phyloP scores from a whole-genome alignment of 2,797 vertebrate species.

The Siniperca obscura region DNA sequence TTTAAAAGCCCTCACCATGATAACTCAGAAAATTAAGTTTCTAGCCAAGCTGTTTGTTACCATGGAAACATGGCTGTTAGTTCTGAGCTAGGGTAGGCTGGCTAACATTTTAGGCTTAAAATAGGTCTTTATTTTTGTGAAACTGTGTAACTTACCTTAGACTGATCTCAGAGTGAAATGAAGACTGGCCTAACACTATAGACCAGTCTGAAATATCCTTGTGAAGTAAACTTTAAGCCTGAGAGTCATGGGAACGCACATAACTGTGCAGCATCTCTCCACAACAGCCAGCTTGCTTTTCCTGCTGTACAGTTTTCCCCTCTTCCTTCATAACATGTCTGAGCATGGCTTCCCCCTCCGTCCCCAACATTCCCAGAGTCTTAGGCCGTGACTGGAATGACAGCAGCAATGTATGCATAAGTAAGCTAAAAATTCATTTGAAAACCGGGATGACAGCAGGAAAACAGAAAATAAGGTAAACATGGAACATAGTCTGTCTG shows the following conservation, averaged over 20 bases:
- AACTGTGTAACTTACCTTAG: neutral
- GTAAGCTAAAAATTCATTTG: neutral
- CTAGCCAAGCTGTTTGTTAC: no score
- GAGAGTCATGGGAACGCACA: neutral
- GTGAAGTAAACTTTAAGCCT: neutral
- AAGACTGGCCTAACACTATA: no score
- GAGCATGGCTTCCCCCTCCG: conserved; percentile 38
- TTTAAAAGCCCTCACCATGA: no score
- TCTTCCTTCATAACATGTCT: conserved; percentile 57
- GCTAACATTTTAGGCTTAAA: neutral
- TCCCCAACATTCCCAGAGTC: conserved; percentile 7
- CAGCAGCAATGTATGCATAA: neutral
- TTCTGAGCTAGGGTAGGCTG: neutral
- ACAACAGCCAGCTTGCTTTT: conserved; percentile 7
- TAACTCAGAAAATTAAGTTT: no score
- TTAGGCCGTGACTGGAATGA: neutral
- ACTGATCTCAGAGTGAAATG: neutral
- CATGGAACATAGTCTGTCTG: neutral
- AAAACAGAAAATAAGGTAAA: neutral
- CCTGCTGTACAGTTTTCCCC: conserved; percentile 30
- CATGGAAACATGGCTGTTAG: neutral
- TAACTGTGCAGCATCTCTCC: neutral
- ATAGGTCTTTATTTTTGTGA: neutral
- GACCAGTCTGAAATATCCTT: neutral
- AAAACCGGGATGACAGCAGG: neutral